These are phyloP conservation scores for Araneus ventricosus DNA, from an alignment of 1,140 invertebrate genomes.

Conservation along the genomic window DNA sequence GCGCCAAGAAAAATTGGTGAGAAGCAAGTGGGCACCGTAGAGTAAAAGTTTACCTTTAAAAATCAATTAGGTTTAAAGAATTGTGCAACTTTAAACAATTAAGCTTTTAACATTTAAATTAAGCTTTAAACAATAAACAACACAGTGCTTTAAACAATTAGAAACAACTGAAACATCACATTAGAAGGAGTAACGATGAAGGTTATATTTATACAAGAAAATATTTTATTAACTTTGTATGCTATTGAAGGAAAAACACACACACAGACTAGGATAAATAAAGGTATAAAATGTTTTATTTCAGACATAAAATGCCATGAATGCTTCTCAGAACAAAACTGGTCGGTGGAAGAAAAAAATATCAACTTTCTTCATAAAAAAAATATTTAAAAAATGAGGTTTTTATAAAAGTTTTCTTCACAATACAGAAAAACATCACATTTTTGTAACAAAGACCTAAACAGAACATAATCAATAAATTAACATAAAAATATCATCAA, in stretches of 20 bases:
- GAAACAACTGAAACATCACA: too few species aligned
- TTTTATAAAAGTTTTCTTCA: not conserved
- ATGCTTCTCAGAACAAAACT: not conserved
- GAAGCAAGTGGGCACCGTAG: too few species aligned
- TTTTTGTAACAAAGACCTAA: not conserved
- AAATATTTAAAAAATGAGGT: conserved; percentile 18
- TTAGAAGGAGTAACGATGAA: too few species aligned
- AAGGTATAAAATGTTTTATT: conserved; percentile 11
- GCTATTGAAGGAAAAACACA: not conserved
- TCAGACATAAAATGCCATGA: not conserved
- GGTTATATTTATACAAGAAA: too few species aligned
- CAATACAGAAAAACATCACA: conserved; percentile 17
- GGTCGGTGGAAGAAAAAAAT: not conserved
- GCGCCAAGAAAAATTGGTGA: too few species aligned
- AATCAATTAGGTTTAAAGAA: too few species aligned
- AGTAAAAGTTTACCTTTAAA: too few species aligned
- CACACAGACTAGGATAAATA: not conserved
- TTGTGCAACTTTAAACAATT: too few species aligned
- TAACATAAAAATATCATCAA: not conserved
- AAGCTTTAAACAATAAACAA: too few species aligned
- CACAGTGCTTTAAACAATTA: too few species aligned
- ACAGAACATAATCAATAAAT: not conserved
- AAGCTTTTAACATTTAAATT: too few species aligned
- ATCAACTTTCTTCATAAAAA: not conserved
- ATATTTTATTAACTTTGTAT: not conserved